Evolutionary conservation across 2,888 invertebrate species (phyloP).

Genomic region (Pseudoips prasinana): DNA sequence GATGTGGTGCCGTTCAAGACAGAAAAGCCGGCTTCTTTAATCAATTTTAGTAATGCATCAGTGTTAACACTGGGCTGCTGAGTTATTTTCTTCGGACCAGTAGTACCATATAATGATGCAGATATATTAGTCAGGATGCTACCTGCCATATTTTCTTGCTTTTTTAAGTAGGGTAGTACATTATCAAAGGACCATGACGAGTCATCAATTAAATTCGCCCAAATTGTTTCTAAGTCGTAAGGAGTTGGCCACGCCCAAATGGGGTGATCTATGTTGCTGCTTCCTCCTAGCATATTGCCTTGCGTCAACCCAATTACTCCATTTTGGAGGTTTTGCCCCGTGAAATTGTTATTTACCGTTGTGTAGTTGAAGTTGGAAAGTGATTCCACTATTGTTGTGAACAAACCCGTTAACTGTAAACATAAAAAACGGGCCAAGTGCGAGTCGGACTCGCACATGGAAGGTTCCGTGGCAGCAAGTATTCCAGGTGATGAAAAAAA

Average conservation of each 20-base stretch:
- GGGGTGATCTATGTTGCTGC: conserved; percentile 35
- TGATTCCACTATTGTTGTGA: background rate
- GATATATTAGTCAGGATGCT: too few relatives aligned
- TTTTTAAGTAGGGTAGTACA: conserved; percentile 37
- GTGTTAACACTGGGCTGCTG: background rate
- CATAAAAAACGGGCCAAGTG: too few relatives aligned
- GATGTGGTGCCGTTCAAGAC: conserved; percentile 11
- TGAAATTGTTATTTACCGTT: background rate
- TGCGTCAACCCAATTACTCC: conserved; percentile 20
- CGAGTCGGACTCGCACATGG: too few relatives aligned
- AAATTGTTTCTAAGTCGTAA: conserved; percentile 33
- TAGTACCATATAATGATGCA: conserved; percentile 13
- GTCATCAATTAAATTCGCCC: conserved; percentile 34
- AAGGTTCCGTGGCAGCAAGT: too few relatives aligned
- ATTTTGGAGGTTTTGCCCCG: background rate
- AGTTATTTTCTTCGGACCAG: conserved; percentile 8
- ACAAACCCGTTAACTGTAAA: background rate
- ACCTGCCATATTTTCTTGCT: conserved; percentile 38
- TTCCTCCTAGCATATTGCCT: conserved; percentile 50
- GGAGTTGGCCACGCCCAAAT: conserved; percentile 33
- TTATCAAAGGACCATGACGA: conserved; percentile 34
- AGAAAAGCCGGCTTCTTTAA: too few relatives aligned
- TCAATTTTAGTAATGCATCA: too few relatives aligned
- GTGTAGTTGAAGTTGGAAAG: background rate
- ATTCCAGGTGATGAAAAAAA: too few relatives aligned